Evolutionary conservation across 1,140 invertebrate species (phyloP).

Genomic region (Varroa destructor): DNA sequence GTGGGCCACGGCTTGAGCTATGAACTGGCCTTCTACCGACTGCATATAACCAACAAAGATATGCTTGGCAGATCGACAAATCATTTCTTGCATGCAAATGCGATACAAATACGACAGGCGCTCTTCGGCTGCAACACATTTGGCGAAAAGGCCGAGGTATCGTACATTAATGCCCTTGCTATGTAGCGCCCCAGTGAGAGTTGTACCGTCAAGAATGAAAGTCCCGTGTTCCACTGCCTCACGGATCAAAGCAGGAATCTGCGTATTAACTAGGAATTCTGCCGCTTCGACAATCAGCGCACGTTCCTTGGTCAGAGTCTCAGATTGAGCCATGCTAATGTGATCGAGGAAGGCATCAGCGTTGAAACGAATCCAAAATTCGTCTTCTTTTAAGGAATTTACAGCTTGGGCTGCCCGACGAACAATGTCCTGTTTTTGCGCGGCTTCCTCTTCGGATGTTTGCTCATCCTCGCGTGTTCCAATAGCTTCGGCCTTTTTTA

Average conservation of each 20-base stretch:
- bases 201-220: constrained; percentile 83
- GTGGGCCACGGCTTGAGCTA: constrained; percentile 75
- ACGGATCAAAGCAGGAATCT: constrained; percentile 82
- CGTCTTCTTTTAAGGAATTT: constrained; percentile 71
- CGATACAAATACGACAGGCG: constrained; percentile 51
- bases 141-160: constrained; percentile 77
- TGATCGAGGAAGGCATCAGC: constrained; percentile 92
- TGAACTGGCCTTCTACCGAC: constrained; percentile 69
- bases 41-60: constrained; percentile 83
- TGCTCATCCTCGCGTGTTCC: constrained; percentile 30
- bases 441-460: constrained; percentile 37
- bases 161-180: constrained; percentile 86
- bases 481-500: constrained; percentile 33
- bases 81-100: constrained; percentile 59
- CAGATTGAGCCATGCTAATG: constrained; percentile 63
- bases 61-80: constrained; percentile 77
- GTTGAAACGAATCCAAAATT: constrained; percentile 95
- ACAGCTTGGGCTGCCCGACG: constrained; percentile 72
- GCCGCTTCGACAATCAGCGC: constrained; percentile 85
- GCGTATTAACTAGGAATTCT: constrained; percentile 77
- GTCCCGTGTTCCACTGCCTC: constrained; percentile 81
- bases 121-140: constrained; percentile 59
- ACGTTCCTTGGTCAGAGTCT: constrained; percentile 59
- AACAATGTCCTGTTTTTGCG: constrained; percentile 75
- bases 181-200: constrained; percentile 84